phyloP scores from a whole-genome alignment of 2,113 vertebrate genomes.

The Talpa occidentalis region DNA sequence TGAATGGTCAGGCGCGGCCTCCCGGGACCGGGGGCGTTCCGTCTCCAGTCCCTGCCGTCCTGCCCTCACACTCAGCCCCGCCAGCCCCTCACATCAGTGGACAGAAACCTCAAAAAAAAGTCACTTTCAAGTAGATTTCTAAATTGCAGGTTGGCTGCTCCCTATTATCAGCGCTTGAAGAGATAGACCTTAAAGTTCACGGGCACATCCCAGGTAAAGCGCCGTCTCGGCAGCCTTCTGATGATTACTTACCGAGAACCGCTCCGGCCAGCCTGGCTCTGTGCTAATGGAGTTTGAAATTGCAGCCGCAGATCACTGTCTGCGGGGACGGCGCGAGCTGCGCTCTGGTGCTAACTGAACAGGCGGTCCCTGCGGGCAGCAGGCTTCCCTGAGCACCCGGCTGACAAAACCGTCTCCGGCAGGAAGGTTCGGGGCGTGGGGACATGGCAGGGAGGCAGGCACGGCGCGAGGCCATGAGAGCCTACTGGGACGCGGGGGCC shows the following conservation, averaged over 20 bases:
- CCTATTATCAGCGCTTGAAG: conserved; percentile 21
- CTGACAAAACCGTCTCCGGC: not conserved
- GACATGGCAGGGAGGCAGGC: rapidly evolving
- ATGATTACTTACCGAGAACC: conserved; percentile 66
- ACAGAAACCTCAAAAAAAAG: conserved; percentile 35
- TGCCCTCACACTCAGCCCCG: not conserved
- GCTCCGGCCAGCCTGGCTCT: conserved; percentile 8
- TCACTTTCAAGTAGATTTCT: conserved; percentile 32
- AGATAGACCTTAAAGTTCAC: conserved; percentile 65
- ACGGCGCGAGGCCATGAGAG: rapidly evolving
- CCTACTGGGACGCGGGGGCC: not conserved
- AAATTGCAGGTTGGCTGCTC: conserved; percentile 43
- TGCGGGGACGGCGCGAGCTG: not conserved
- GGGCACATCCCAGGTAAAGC: not conserved
- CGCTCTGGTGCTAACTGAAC: not conserved
- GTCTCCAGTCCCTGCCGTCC: not conserved
- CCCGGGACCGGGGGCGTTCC: conserved; percentile 57
- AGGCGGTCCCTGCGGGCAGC: not conserved
- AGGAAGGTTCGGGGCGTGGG: too few relatives aligned
- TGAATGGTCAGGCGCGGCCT: conserved; percentile 48
- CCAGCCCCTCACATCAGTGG: not conserved
- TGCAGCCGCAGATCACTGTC: conserved; percentile 58
- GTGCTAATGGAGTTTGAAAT: conserved; percentile 76
- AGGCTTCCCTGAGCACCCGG: not conserved
- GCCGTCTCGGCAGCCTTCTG: conserved; percentile 31